Evolutionary conservation across 1,140 invertebrate species (phyloP).

Genomic region (Drosophila eugracilis): DNA sequence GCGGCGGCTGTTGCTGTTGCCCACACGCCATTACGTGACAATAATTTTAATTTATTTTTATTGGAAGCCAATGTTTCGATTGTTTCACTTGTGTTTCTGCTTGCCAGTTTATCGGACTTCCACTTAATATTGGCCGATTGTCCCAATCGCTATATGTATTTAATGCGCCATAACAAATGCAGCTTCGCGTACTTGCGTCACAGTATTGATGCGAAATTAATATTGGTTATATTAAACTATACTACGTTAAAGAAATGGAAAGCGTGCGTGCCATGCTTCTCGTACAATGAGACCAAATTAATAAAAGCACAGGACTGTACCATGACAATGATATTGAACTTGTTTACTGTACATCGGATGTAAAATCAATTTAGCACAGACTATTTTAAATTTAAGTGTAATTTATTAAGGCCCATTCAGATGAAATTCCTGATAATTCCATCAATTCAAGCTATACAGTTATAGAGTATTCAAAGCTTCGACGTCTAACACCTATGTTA

Average conservation of each 20-base stretch:
- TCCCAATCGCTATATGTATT: constrained; percentile 60
- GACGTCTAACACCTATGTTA: too few relatives aligned
- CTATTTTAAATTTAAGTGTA: too few relatives aligned
- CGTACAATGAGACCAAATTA: constrained; percentile 5
- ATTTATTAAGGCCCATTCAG: too few relatives aligned
- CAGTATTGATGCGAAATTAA: constrained; percentile 31
- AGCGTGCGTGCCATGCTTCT: constrained; percentile 40
- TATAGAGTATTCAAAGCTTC: constrained; percentile 4
- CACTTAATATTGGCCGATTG: constrained; percentile 58
- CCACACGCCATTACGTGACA: constrained; percentile 49
- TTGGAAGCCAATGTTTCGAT: constrained; percentile 45
- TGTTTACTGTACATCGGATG: too few relatives aligned
- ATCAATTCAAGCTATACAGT: too few relatives aligned
- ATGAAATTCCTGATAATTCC: too few relatives aligned
- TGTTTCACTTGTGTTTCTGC: constrained; percentile 53
- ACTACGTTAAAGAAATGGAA: not conserved
- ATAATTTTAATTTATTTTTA: constrained; percentile 69
- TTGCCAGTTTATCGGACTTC: constrained; percentile 53
- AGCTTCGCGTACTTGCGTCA: constrained; percentile 63
- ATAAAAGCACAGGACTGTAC: not conserved
- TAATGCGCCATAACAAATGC: constrained; percentile 79
- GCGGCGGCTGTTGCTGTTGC: constrained; percentile 5
- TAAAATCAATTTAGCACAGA: too few relatives aligned
- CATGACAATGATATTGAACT: not conserved
- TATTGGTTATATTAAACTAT: constrained; percentile 1